Conservation (phyloP, 2,888 invertebrate species). For the Ectobius pallidus region DNA sequence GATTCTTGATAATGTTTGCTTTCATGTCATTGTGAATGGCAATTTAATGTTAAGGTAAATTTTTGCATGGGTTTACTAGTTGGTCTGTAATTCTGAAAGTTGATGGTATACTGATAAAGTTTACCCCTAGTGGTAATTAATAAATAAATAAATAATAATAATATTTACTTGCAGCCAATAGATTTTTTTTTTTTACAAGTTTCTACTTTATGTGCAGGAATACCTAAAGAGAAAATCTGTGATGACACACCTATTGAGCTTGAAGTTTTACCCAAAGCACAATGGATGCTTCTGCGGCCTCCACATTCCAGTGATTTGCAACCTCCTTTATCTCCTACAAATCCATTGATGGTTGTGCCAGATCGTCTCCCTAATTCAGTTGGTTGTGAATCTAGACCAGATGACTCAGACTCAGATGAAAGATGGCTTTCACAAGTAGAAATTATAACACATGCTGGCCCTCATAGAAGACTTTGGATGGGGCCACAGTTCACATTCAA, state of each 20-base stretch:
- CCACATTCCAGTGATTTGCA: slow-evolving; percentile 68
- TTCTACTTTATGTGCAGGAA: slow-evolving; percentile 63
- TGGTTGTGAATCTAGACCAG: slow-evolving; percentile 46
- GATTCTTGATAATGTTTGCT: too few species aligned
- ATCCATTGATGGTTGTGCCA: slow-evolving; percentile 63
- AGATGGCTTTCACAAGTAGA: slow-evolving; percentile 97
- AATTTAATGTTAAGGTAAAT: too few species aligned
- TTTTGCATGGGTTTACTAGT: too few species aligned
- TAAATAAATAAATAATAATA: too few species aligned
- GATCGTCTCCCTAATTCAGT: slow-evolving; percentile 47
- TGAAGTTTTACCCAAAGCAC: slow-evolving; percentile 83
- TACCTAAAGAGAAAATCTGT: slow-evolving; percentile 83
- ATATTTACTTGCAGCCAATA: too few species aligned
- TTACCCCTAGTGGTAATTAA: too few species aligned
- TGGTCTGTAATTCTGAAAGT: too few species aligned
- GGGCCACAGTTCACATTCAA: slow-evolving; percentile 99
- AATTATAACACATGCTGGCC: slow-evolving; percentile 95
- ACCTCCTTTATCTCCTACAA: slow-evolving; percentile 75
- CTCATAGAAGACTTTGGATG: slow-evolving; percentile 97
- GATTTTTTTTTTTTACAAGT: too few species aligned
- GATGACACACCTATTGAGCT: slow-evolving; percentile 88
- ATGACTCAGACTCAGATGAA: slow-evolving; percentile 65
- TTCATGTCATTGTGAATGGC: too few species aligned
- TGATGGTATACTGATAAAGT: too few species aligned
- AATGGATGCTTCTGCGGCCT: slow-evolving; percentile 83